Percentiles rank a stretch among this genome's conserved stretches.
These are phyloP conservation scores for Glyptemys insculpta DNA, from an alignment of 2,797 vertebrate species.

Conservation along the genomic window DNA sequence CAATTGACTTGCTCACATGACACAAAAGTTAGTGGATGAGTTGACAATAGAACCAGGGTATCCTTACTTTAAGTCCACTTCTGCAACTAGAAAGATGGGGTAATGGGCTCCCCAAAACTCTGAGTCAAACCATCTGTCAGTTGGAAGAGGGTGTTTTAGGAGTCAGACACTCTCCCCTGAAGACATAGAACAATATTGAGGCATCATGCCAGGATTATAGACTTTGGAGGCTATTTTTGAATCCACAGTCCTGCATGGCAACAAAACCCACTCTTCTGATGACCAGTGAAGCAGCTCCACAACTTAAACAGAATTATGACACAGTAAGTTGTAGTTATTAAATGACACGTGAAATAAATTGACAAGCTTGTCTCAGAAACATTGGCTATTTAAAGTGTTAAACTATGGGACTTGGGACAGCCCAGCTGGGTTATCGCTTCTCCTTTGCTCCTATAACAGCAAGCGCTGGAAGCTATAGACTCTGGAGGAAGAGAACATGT, in stretches of 20 bases:
- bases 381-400: slow-evolving; percentile 12
- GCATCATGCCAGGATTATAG: background rate
- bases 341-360: slow-evolving; percentile 55
- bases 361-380: slow-evolving; percentile 24
- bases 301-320: slow-evolving; percentile 33
- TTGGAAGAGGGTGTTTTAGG: slow-evolving; percentile 4
- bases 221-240: background rate
- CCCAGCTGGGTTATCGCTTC: slow-evolving; percentile 31
- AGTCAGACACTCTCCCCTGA: background rate
- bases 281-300: background rate
- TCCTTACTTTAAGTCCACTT: background rate
- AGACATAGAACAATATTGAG: background rate
- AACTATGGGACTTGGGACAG: slow-evolving; percentile 39
- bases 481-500: background rate
- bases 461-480: slow-evolving; percentile 41
- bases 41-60: background rate
- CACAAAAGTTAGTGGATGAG: background rate
- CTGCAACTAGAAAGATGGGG: background rate
- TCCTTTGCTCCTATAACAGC: slow-evolving; percentile 21
- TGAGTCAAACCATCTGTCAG: slow-evolving; percentile 2
- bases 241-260: slow-evolving; percentile 9
- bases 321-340: slow-evolving; percentile 22
- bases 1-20: background rate
- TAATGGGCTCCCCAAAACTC: background rate
- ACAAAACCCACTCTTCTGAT: background rate